Percentiles rank a stretch among this genome's conserved stretches.
Conservation (phyloP, 2,113 vertebrate species). For the Atractosteus spatula region DNA sequence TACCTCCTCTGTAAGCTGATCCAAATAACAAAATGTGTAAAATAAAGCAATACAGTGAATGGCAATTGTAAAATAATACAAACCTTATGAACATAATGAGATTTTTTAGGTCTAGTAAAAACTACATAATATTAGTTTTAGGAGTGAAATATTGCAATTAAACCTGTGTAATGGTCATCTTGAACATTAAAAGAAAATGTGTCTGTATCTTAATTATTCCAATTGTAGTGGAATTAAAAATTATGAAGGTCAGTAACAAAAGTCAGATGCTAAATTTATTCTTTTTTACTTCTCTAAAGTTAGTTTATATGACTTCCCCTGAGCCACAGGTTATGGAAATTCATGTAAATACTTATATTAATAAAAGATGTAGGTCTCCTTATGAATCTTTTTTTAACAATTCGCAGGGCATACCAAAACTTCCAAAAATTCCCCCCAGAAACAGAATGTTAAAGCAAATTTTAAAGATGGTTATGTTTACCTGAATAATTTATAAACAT, state of each 20-base stretch:
- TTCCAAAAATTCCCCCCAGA: not conserved
- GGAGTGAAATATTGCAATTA: too few species aligned
- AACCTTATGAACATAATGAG: too few species aligned
- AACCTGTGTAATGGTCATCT: too few species aligned
- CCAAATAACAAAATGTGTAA: too few species aligned
- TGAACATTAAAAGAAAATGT: too few species aligned
- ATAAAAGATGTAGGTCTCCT: constrained; percentile 1
- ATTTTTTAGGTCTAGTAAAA: too few species aligned
- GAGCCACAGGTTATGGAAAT: constrained; percentile 2
- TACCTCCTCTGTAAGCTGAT: too few species aligned
- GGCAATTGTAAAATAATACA: too few species aligned
- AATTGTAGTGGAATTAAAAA: too few species aligned
- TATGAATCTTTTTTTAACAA: not conserved
- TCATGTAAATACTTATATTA: constrained; percentile 4
- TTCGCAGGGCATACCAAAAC: not conserved
- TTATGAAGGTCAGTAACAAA: not conserved
- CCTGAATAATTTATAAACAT: constrained; percentile 3
- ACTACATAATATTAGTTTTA: too few species aligned
- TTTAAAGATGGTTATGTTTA: not conserved
- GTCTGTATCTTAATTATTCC: too few species aligned
- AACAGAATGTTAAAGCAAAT: not conserved
- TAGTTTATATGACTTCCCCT: not conserved
- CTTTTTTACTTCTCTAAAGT: not conserved
- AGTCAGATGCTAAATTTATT: not conserved
- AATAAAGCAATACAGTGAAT: too few species aligned